A percentile compares a stretch with the other conserved stretches of the same genome.
phyloP scores from a whole-genome alignment of 1,140 invertebrate genomes.

The Aphelenchoides fujianensis region DNA sequence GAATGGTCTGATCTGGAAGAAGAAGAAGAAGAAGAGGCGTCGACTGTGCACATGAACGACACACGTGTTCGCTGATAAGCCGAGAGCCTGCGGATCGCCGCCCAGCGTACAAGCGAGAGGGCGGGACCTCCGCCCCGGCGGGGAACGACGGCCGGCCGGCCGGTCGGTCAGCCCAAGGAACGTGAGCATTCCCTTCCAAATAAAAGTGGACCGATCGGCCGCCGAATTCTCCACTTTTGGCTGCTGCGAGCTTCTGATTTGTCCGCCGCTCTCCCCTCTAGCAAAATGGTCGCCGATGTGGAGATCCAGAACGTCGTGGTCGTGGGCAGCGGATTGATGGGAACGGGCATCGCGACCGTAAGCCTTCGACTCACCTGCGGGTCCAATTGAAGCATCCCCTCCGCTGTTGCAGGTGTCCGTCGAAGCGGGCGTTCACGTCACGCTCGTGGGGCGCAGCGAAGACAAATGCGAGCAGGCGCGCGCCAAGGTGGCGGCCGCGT shows the following conservation, averaged over 20 bases:
- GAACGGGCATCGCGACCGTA: constrained; percentile 57
- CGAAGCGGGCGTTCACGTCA: constrained; percentile 50
- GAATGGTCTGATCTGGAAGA: not conserved
- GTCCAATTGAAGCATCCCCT: too few species aligned
- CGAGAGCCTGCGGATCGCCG: too few species aligned
- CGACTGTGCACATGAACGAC: not conserved
- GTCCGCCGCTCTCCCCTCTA: not conserved
- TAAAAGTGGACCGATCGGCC: not conserved
- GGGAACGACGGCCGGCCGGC: not conserved
- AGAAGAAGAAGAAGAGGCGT: not conserved
- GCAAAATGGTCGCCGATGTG: constrained; percentile 27
- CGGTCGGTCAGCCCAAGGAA: not conserved
- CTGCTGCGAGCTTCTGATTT: not conserved
- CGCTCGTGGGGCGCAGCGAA: constrained; percentile 45
- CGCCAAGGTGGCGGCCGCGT: constrained; percentile 39
- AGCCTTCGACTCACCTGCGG: constrained; percentile 9
- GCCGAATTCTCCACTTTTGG: not conserved
- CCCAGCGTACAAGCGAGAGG: too few species aligned
- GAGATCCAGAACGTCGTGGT: constrained; percentile 50
- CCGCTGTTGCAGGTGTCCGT: constrained; percentile 40
- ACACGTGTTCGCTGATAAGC: constrained; percentile 7
- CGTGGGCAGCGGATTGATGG: constrained; percentile 56
- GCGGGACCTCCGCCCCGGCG: not conserved
- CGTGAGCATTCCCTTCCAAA: not conserved
- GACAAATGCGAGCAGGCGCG: constrained; percentile 49